Conservation (phyloP, 2,797 vertebrate genomes). For the Furcifer pardalis region DNA sequence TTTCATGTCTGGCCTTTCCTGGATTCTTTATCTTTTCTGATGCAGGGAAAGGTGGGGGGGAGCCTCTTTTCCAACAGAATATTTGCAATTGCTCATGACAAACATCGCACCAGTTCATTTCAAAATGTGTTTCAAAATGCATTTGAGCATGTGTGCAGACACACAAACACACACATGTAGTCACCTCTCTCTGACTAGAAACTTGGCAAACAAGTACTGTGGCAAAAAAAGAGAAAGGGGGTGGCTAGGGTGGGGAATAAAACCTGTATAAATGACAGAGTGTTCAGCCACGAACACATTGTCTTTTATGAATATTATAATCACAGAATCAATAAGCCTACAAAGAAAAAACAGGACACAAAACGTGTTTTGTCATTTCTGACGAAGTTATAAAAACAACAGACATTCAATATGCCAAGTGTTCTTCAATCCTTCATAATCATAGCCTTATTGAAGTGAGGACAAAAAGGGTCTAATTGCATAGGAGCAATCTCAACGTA, state of each 20-base stretch:
- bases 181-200: constrained; percentile 77
- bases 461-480: constrained; percentile 99
- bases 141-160: too few relatives aligned
- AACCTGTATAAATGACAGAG: constrained; percentile 85
- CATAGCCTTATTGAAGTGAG: constrained; percentile 99
- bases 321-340: constrained; percentile 99
- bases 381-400: constrained; percentile 99
- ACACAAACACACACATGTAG: constrained; percentile 32
- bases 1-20: too few relatives aligned
- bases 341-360: constrained; percentile 97
- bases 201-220: constrained; percentile 82
- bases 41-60: background rate
- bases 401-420: constrained; percentile 99
- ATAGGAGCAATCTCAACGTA: constrained; percentile 99
- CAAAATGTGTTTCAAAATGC: constrained; percentile 61
- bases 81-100: constrained; percentile 72
- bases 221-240: constrained; percentile 68
- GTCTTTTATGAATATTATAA: constrained; percentile 99
- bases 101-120: constrained; percentile 79
- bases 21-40: constrained; percentile 63
- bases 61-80: constrained; percentile 69
- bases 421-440: constrained; percentile 99
- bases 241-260: constrained; percentile 72
- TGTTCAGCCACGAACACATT: constrained; percentile 83
- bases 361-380: constrained; percentile 99